Conservation (phyloP, 2,888 invertebrate genomes). For the Folsomia candida region DNA sequence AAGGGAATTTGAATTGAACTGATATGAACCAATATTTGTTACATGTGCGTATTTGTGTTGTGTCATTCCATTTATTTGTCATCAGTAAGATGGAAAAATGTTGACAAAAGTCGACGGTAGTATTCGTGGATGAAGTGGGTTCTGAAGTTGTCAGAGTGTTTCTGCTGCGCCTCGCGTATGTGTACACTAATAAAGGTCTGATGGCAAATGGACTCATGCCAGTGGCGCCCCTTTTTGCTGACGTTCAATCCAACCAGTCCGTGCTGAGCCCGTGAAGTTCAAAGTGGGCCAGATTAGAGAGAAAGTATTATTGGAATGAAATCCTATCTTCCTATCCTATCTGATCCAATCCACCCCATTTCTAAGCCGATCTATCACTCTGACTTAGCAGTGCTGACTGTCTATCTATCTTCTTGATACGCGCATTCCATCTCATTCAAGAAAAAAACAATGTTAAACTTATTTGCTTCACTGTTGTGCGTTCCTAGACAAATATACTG, state of each 20-base stretch:
- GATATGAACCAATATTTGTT: neutral
- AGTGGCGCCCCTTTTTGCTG: neutral
- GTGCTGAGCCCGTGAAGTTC: neutral
- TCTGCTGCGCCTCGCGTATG: no score
- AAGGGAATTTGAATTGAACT: neutral
- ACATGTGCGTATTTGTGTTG: neutral
- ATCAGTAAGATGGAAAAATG: neutral
- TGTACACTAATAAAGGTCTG: no score
- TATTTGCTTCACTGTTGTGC: neutral
- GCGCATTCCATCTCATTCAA: neutral
- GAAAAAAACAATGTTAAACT: neutral
- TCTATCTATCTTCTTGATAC: conserved; percentile 17
- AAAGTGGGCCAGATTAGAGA: conserved; percentile 28
- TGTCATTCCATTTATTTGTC: neutral
- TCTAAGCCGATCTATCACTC: conserved; percentile 26
- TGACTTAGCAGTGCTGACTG: conserved; percentile 23
- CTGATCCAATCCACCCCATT: conserved; percentile 19
- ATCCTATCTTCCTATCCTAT: conserved; percentile 16
- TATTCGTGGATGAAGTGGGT: no score
- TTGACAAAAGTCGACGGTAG: no score
- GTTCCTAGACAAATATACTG: neutral
- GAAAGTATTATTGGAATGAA: conserved; percentile 23
- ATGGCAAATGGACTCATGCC: no score
- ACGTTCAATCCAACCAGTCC: neutral
- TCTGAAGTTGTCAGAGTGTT: no score